Base-by-base conservation (phyloP, 2,797 vertebrate species). In the Meda fulgida region DNA sequence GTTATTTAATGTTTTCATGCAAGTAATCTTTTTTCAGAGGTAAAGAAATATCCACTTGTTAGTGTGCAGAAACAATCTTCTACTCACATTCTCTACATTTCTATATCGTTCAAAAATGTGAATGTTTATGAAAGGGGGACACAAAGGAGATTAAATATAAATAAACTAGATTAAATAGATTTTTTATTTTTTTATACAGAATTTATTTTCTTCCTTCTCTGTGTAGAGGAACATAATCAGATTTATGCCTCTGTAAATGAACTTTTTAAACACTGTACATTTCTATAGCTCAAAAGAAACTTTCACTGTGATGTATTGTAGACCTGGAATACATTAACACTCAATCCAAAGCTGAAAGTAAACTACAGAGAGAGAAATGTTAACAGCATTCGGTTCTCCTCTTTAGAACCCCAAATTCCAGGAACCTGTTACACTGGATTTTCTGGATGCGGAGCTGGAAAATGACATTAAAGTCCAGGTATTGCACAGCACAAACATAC, bases 401-500 rank as follows among this genome's bases (percentile, higher is more conserved):
- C 83, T 85, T 84, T 70, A 99, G 98, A 99, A 99, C 93, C 98
- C 97, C 83, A 99, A 99, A 99, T 99, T 98, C 91, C 98, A 99
- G 97, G 98, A 99, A 89, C 98, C 98, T 19, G 98, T 99, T 80
- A 99, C 98, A 0, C 91, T 99, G 87, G 98, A 99, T 94, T 98
- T 99, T 87, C 94, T 99, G 83, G 98, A 99, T 88, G 98, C 98
- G 16, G 98, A 99, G 87, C 89, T 99, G 90, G 98, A 99, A 94
- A 99, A 99, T 90, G 96, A 99, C 88, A 96, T 98, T 90, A 99
- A 99, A 96, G 97, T 99, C 75, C 95, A 98, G 97, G 98, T 99
- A 94, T 16, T 9, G 2, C 65, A 51, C 23, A 60, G 31, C 29
- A 71, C 78, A 72, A 26, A 84, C 81, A 60, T 38, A 53, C 58